These are phyloP conservation scores for Alosa alosa DNA, from an alignment of 2,113 vertebrate genomes.

Conservation along the genomic window DNA sequence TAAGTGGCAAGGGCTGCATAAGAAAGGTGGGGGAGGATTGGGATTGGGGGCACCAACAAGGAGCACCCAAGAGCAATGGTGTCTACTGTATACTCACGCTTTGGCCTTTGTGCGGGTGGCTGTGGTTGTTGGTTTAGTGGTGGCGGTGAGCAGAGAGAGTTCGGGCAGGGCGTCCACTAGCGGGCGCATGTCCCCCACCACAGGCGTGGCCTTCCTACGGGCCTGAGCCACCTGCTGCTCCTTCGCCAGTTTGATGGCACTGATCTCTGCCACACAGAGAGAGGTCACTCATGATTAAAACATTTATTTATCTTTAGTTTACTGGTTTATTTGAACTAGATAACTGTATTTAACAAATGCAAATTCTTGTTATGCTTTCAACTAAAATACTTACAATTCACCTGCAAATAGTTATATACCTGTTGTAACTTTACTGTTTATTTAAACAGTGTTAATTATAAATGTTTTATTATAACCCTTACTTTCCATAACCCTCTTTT, in stretches of 20 bases:
- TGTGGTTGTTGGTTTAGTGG: not conserved
- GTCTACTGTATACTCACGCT: conserved; percentile 55
- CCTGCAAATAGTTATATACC: too few species aligned
- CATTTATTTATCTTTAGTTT: not conserved
- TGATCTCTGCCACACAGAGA: conserved; percentile 76
- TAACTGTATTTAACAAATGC: too few species aligned
- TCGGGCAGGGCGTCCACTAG: conserved; percentile 85
- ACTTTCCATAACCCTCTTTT: too few species aligned
- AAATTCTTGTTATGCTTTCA: too few species aligned
- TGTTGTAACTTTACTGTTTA: too few species aligned
- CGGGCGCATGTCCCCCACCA: conserved; percentile 86
- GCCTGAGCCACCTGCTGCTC: conserved; percentile 73
- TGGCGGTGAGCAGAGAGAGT: conserved; percentile 71
- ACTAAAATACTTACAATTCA: too few species aligned
- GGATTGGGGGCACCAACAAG: too few species aligned
- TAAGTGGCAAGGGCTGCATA: too few species aligned
- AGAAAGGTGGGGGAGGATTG: too few species aligned
- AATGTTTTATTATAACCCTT: too few species aligned
- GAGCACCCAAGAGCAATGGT: too few species aligned
- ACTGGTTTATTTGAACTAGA: not conserved
- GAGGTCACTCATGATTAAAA: not conserved
- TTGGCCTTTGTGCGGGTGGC: conserved; percentile 50
- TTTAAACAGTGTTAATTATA: too few species aligned
- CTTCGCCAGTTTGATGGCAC: conserved; percentile 76
- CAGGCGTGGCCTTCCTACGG: conserved; percentile 72